Evolutionary conservation across 2,113 vertebrate species (phyloP).

Genomic region (Gavia stellata): DNA sequence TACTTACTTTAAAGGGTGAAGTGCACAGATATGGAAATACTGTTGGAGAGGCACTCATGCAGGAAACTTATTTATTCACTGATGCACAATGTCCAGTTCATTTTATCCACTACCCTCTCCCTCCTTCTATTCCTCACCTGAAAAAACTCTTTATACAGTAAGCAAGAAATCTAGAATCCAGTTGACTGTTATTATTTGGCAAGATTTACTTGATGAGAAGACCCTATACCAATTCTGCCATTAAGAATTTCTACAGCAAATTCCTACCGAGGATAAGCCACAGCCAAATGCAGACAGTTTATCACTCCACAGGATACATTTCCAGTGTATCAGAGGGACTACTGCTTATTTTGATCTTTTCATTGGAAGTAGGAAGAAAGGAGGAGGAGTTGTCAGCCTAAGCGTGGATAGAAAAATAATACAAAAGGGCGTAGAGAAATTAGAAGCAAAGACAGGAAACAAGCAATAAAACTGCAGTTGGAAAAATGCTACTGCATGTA

Average conservation of each 20-base stretch:
- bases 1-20: not conserved
- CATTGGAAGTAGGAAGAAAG: not conserved
- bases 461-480: not conserved
- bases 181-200: not conserved
- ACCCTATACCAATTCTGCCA: not conserved
- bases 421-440: not conserved
- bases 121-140: not conserved
- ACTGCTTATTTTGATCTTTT: not conserved
- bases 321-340: not conserved
- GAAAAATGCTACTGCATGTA: not conserved
- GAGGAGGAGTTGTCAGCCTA: not conserved
- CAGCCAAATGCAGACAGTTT: not conserved
- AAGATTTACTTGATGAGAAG: not conserved
- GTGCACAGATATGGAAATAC: not conserved
- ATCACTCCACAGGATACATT: no score
- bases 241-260: not conserved
- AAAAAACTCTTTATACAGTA: not conserved
- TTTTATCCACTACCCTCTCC: not conserved
- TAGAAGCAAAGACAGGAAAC: not conserved
- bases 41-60: not conserved
- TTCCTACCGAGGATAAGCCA: not conserved
- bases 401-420: not conserved
- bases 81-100: not conserved
- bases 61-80: constrained; percentile 6
- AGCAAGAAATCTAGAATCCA: not conserved